Evolutionary conservation across 2,113 vertebrate species (phyloP), one percentile per base, ranked within the genome.

Genomic region (Rattus rattus): DNA sequence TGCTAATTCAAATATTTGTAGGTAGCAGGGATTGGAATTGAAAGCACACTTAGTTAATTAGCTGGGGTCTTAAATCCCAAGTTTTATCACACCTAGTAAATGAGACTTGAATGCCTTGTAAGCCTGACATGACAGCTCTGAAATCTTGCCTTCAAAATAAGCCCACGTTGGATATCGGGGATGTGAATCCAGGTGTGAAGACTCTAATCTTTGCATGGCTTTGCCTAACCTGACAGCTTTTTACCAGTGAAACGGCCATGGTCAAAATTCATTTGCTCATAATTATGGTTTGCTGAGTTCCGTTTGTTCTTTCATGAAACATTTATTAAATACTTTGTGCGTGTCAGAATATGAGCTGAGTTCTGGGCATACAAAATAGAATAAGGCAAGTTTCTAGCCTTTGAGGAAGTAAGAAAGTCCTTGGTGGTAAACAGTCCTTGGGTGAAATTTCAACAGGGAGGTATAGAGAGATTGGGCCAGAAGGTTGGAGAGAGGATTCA

Each of bases 1-100:
- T 90, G 83, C 43, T 72, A 97, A 96, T 96, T 97, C 94, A 96
- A 97, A 97, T 97, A 97, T 97, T 97, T 96, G 94, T 89, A 94
- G 76, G 91, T 89, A 95, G 84, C 85, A 80, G 81, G 69, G 63
- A 90, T 91, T 94, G 88, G 92, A 98, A 96, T 91, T 73, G 88
- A 94, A 98, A 94, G 69, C 85, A 96, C 81, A 96, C 69, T 96
- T 97, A 88, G 92, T 96, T 97, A 96, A 97, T 97, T 96, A 98
- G 91, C 28, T 59, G 94, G 67, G 73, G 81, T 94, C 95, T 96
- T 94, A 96, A 97, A 97, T 84, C 63, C 47, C 52, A n/a, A 94
- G 17, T 95, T 96, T 95, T 94, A 96, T 96, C 94, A 97, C 67
- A 97, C 77, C 80, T 97, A 83, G 77, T 94, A 96, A 96, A 94